Evolutionary conservation across 2,888 invertebrate genomes (phyloP), one percentile per base, ranked within the genome.

Genomic region (Trisateles emortualis): DNA sequence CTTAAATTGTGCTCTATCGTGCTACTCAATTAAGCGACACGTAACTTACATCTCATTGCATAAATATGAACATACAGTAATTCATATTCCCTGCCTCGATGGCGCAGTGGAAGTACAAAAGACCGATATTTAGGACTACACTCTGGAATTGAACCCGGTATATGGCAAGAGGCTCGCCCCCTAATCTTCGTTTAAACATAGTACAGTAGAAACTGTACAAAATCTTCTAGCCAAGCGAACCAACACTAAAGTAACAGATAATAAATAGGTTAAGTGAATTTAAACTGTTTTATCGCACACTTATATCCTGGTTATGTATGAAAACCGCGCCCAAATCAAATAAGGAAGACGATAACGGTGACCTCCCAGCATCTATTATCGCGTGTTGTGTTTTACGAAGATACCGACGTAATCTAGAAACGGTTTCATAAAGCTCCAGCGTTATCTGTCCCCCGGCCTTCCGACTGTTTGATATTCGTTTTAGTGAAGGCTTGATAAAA

Each of bases 321-420:
- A 76, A 77, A 72, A 72, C 61, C 53, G 63, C 50, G 51, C 64
- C 62, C 65, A 68, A 71, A 78, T 73, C 74, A 72, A 75, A 79
- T 77, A 75, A 76, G 81, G 79, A 78, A 81, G 77, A 60, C 54
- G 78, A 79, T 77, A 78, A 68, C 50, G 53, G 58, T 76, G 74
- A 79, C 78, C 78, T 72, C 72, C 58, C 57, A 59, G 59, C 55
- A 61, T 65, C 64, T 74, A 59, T 74, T 76, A 76, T 78, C 77
- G 45, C 36, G 44, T 67, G 65, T 67, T 72, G 69, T 74, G 72
- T 73, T 60, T 74, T 65, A 66, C 63, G 57, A 58, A 58, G 70
- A 69, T 68, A 66, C 56, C 55, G 48, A 49, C 44, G 60, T 73
- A 76, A 77, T 77, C 78, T 78, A 54, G 49, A 58, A 63, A 67